Conservation (phyloP, 1,140 invertebrate genomes). For the Heliconius eleuchia region DNA sequence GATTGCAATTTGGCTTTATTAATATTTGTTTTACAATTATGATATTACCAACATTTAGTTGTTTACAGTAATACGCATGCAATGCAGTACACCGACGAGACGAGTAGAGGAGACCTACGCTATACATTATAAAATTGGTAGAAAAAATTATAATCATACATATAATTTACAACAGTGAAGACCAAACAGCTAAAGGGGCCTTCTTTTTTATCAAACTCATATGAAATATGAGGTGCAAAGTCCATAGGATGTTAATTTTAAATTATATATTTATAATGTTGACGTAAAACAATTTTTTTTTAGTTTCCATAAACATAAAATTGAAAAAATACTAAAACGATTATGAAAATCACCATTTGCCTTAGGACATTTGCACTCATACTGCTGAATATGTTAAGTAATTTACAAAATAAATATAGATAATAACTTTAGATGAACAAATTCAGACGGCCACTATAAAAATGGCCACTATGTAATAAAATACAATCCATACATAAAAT, state of each 20-base stretch:
- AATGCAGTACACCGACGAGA: slow-evolving; percentile 25
- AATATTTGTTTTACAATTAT: slow-evolving; percentile 39
- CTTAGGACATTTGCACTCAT: not conserved
- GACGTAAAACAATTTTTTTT: no score
- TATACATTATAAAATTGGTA: slow-evolving; percentile 36
- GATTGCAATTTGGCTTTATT: slow-evolving; percentile 50
- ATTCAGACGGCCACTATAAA: not conserved
- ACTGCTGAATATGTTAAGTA: not conserved
- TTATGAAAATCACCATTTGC: not conserved
- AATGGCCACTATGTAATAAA: not conserved
- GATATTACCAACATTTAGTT: slow-evolving; percentile 19
- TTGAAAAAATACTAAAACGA: not conserved
- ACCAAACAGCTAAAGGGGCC: not conserved
- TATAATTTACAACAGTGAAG: slow-evolving; percentile 23
- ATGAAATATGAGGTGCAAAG: not conserved
- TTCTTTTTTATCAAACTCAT: not conserved
- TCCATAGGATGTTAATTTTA: not conserved
- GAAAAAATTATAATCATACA: slow-evolving; percentile 32
- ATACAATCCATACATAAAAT: slow-evolving; percentile 16
- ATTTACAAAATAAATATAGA: not conserved
- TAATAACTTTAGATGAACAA: not conserved
- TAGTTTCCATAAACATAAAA: no score
- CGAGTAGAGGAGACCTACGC: slow-evolving; percentile 9
- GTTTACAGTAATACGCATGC: slow-evolving; percentile 13
- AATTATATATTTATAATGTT: not conserved